Base-by-base conservation (phyloP, 2,888 invertebrate species). In the Glomeris marginata region DNA sequence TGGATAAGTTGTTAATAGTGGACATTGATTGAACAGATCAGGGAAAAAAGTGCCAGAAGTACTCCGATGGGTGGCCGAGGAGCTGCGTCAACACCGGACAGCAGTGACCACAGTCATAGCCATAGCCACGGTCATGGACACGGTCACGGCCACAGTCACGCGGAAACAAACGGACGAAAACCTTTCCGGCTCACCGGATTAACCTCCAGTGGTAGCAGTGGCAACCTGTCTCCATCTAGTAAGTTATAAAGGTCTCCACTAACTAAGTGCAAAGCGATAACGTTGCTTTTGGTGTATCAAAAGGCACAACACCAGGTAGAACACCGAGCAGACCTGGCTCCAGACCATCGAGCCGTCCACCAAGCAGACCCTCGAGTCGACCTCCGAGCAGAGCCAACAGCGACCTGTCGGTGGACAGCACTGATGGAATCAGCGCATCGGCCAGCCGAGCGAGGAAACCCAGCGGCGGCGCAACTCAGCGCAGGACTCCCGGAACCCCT, bases 361-460 rank as follows among this genome's bases (percentile, higher is more conserved):
- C 61, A 34, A 86, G 87, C 57, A 75, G 90, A 58, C 77, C 84
- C 53, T 87, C 87, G 55, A 69, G 69, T 56, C 88, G 91, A 68
- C 91, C 92, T 56, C 85, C 90, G 20, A 91, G 91, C 58, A 78
- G 91, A 60, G 87, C 91, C 64, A 91, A 91, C 57, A 92, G 92
- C 42, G 90, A 86, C 63, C 76, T 87, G 54, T 90, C 90, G 41
- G 71, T 90, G 58, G 88, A 88, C 66, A 62, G 58, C 20, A 54
- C 55, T 40, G 62, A 61, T 49, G 57, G 58, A 8, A 53, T 54
- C 85, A 86, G 66, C 84, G 85, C 48, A 2, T n/a, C 46, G n/a
- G n/a, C n/a, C 13, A 35, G 47, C 8, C 52, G 52, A 2, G 50
- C 53, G 10, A 49, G 51, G 34, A 55, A 52, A 10, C 55, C 55